Evolutionary conservation across 2,113 vertebrate species (phyloP), one percentile per base, ranked within the genome.

Genomic region (Rhinoptilus africanus): DNA sequence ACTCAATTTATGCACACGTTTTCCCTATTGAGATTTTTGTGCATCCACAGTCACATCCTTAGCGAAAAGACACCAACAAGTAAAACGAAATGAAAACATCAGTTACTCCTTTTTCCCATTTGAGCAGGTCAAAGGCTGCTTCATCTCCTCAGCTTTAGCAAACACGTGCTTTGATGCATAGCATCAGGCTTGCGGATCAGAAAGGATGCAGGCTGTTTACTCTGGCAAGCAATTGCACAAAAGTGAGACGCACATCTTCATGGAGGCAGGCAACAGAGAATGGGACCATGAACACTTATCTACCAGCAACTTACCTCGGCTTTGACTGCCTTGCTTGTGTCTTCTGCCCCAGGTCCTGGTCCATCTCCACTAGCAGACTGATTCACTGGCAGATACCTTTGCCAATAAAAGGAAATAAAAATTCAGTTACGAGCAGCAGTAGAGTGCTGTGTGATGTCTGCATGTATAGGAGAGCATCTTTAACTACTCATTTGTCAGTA

Each of bases 41-140:
- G 19, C 45, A 24, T 34, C 32, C 68, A 48, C 34, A 39, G 7
- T 32, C 32, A 48, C 6, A 24, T 48, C 17, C 30, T 39, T 30
- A 34, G 24, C 26, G 28, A 4, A 19, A 28, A 24, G 63, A 6
- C 0, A 9, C 0, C 3, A 47, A 26, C 27, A n/a, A 23, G 10
- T 32, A 78, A 30, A 78, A 27, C 24, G 19, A 69, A 66, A 78
- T 8, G 2, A 34, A 92, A 12, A 14, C 4, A 11, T 30, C 22
- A 26, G 12, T 57, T 71, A n/a, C 21, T 74, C 15, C 26, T 53
- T 84, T 85, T 71, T 22, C 21, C 34, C 43, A 23, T 27, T 85
- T 72, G 24, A 1, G 1, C 34, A 14, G 43, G 20, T 50, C 15
- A 68, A 68, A 63, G 26, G 6, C 32, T 47, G 59, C 24, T 80